phyloP scores from a whole-genome alignment of 2,888 invertebrate genomes.

The Alentia gelatinosa region DNA sequence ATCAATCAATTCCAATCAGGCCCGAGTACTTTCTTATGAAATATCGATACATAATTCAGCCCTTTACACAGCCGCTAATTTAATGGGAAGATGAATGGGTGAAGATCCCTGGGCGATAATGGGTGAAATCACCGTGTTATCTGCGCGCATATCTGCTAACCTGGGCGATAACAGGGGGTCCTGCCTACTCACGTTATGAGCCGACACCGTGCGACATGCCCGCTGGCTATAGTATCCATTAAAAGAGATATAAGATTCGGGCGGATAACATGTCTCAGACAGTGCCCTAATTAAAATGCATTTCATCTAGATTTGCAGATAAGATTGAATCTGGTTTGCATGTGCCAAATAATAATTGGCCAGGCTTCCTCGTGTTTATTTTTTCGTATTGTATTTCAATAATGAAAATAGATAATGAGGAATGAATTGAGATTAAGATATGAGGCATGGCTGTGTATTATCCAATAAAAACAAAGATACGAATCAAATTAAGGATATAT shows the following conservation, averaged over 20 bases:
- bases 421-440: not conserved
- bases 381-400: not conserved
- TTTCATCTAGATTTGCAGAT: not conserved
- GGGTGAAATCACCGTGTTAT: constrained; percentile 5
- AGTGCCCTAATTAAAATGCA: not conserved
- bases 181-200: not conserved
- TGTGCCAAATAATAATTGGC: not conserved
- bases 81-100: constrained; percentile 50
- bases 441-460: too few relatives aligned
- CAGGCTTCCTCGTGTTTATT: not conserved
- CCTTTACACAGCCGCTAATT: constrained; percentile 27
- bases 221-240: not conserved
- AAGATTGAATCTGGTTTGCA: not conserved
- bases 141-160: constrained; percentile 13
- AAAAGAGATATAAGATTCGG: not conserved
- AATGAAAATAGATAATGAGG: not conserved
- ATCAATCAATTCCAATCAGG: constrained; percentile 49
- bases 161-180: constrained; percentile 6
- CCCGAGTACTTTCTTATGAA: constrained; percentile 47
- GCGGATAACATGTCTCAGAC: not conserved
- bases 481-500: too few relatives aligned
- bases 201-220: constrained; percentile 8
- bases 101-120: constrained; percentile 37
- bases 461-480: too few relatives aligned
- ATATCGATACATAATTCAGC: constrained; percentile 48